A percentile compares a stretch with the other conserved stretches of the same genome.
Evolutionary conservation across 2,888 invertebrate genomes (phyloP).

Genomic region (Dione vanillae): DNA sequence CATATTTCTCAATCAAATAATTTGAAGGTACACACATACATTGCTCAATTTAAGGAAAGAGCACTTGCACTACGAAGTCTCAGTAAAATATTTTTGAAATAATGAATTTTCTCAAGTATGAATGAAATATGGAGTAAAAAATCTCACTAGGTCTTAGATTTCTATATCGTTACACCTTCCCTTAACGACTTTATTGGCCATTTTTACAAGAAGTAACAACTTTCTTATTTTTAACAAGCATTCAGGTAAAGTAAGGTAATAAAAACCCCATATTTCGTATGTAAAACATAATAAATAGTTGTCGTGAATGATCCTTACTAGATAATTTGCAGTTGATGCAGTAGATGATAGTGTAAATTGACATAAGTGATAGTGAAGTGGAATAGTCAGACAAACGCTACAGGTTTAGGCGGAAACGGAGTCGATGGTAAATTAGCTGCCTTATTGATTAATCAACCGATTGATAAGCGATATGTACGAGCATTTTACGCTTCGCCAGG

Average conservation of each 20-base stretch:
- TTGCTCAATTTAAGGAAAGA: too few relatives aligned
- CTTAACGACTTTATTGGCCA: background rate
- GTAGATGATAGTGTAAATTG: constrained; percentile 35
- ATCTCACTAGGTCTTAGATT: background rate
- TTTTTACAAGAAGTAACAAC: background rate
- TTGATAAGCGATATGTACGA: constrained; percentile 13
- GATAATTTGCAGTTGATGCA: constrained; percentile 34
- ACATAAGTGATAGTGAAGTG: constrained; percentile 36
- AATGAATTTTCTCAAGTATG: background rate
- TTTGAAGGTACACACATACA: too few relatives aligned
- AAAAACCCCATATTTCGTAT: constrained; percentile 6
- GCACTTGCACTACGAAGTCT: too few relatives aligned
- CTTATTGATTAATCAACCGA: constrained; percentile 36
- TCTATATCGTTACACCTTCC: background rate
- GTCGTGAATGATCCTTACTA: constrained; percentile 16
- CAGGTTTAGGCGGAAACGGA: constrained; percentile 37
- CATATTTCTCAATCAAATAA: too few relatives aligned
- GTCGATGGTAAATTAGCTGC: constrained; percentile 36
- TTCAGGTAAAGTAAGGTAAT: background rate
- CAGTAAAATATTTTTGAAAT: background rate
- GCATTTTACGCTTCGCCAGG: constrained; percentile 5
- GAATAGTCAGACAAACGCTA: constrained; percentile 26
- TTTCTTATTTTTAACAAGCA: background rate
- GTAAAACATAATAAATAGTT: constrained; percentile 19
- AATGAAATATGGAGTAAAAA: background rate